Conservation (phyloP, 2,888 invertebrate species). For the Microplitis manilae region DNA sequence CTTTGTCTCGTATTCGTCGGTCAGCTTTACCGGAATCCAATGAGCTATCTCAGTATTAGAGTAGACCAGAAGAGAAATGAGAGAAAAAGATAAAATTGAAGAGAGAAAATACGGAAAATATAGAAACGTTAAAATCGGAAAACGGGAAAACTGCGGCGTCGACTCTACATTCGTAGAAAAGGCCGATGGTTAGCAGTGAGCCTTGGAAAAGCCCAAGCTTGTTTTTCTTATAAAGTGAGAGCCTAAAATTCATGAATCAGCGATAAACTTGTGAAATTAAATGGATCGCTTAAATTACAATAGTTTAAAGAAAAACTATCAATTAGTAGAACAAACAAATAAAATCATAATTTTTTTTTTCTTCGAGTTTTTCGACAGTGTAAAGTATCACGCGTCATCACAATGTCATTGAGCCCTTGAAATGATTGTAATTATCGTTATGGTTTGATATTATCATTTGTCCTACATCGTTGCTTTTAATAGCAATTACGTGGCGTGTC, state of each 20-base stretch:
- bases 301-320: neutral
- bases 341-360: neutral
- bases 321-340: neutral
- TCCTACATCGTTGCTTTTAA: conserved; percentile 44
- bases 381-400: neutral
- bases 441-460: conserved; percentile 43
- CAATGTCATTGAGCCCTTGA: neutral
- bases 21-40: conserved; percentile 30
- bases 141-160: neutral
- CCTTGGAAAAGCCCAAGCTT: conserved; percentile 1
- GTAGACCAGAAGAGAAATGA: neutral
- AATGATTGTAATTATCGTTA: conserved; percentile 21
- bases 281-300: conserved; percentile 1
- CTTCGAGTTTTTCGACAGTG: neutral
- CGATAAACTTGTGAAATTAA: neutral
- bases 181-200: neutral
- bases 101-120: no score
- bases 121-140: neutral
- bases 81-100: neutral
- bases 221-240: conserved; percentile 2
- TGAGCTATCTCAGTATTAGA: conserved; percentile 11
- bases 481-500: conserved; percentile 42
- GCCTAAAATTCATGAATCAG: conserved; percentile 19
- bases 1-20: conserved; percentile 8
- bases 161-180: neutral